phyloP scores from a whole-genome alignment of 2,888 invertebrate genomes.

The Ophonus ardosiacus region DNA sequence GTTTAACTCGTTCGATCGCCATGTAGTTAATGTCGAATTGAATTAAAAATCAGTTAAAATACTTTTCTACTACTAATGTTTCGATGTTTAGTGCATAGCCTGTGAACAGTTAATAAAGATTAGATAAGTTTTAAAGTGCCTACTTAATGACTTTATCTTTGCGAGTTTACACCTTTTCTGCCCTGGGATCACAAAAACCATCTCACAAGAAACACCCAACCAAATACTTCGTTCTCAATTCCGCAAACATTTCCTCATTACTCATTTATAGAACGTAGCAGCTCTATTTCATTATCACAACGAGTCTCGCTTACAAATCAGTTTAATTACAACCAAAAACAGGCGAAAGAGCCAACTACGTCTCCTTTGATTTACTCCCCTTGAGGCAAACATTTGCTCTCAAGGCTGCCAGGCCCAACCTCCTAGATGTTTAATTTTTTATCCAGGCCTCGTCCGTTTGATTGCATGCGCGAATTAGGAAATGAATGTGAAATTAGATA shows the following conservation, averaged over 20 bases:
- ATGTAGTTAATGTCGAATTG: no score
- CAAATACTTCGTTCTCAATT: background rate
- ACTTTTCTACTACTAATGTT: background rate
- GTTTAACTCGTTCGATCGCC: no score
- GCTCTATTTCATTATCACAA: conserved; percentile 39
- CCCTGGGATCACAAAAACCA: background rate
- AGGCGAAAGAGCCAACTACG: conserved; percentile 13
- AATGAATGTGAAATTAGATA: background rate
- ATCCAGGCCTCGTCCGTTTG: conserved; percentile 12
- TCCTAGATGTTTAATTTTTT: conserved; percentile 13
- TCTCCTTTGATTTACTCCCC: background rate
- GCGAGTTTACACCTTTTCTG: background rate
- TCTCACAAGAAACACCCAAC: background rate
- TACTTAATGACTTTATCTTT: background rate
- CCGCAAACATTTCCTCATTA: conserved; percentile 16
- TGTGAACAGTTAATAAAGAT: background rate
- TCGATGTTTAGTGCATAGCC: background rate
- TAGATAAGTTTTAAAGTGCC: background rate
- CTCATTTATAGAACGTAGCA: conserved; percentile 21
- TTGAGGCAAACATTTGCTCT: background rate
- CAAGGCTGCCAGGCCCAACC: background rate
- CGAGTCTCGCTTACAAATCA: conserved; percentile 45
- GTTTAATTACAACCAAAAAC: conserved; percentile 48
- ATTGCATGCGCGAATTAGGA: conserved; percentile 7
- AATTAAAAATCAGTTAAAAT: background rate